Conservation (phyloP, 2,113 vertebrate genomes). For the Aspiorhynchus laticeps region DNA sequence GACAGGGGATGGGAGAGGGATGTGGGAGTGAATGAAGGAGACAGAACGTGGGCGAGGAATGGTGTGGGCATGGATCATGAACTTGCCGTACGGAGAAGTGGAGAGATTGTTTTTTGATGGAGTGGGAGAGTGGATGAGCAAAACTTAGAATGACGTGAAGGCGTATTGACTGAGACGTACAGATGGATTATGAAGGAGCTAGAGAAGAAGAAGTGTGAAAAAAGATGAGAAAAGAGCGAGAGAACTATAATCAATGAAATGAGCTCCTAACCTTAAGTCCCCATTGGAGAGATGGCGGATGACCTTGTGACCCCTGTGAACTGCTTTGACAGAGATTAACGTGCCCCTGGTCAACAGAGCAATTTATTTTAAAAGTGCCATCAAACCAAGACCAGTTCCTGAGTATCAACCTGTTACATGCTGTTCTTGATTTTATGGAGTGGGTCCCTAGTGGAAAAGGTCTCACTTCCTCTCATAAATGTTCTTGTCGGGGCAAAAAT, state of each 20-base stretch:
- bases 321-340: slow-evolving; percentile 39
- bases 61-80: slow-evolving; percentile 42
- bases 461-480: slow-evolving; percentile 39
- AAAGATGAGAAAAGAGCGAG: background rate
- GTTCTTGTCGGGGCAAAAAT: background rate
- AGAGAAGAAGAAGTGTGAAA: background rate
- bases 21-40: slow-evolving; percentile 25
- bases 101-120: slow-evolving; percentile 32
- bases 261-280: slow-evolving; percentile 59
- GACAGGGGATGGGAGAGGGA: slow-evolving; percentile 19
- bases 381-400: slow-evolving; percentile 33
- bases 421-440: slow-evolving; percentile 44
- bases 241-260: slow-evolving; percentile 58
- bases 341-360: slow-evolving; percentile 32
- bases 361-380: slow-evolving; percentile 53
- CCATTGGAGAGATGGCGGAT: slow-evolving; percentile 61
- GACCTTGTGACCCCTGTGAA: slow-evolving; percentile 56
- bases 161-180: background rate
- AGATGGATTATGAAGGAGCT: slow-evolving; percentile 19
- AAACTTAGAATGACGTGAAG: slow-evolving; percentile 35
- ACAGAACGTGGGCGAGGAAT: background rate
- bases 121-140: slow-evolving; percentile 31
- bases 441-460: slow-evolving; percentile 20
- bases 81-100: slow-evolving; percentile 15
- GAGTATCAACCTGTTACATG: slow-evolving; percentile 48